Base-by-base conservation (phyloP, 2,113 vertebrate species). In the Cardinalis cardinalis region DNA sequence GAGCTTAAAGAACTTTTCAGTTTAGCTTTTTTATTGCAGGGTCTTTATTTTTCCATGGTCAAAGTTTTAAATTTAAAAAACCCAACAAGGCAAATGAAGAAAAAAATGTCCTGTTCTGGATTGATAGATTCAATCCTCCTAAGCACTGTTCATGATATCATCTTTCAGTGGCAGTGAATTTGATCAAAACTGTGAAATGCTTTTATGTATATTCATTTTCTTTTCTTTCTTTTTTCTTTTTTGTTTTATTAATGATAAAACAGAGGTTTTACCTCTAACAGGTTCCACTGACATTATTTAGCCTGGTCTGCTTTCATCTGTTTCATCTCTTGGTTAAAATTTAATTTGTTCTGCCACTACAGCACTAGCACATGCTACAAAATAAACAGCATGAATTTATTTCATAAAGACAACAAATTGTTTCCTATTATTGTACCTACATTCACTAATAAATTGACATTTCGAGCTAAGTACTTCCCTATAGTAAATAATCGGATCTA, bases 391-490 rank as follows among this genome's bases (percentile, higher is more conserved):
- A 43, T 4, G 0, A 65, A 49, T 2, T 6, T 75, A 34, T 87
- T 52, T 90, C 70, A 71, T 18, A 43, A 60, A 15, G 12, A 29
- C 11, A 90, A 53, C 12, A 77, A 92, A 48, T 24, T 76, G 9
- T 68, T 77, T 88, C 64, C 53, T 71, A 41, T 55, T 75, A 61
- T 51, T 48, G 20, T 53, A 44, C 18, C 15, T 65, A 16, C 32
- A 83, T 65, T 84, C 18, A 7, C 48, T 76, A 93, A 44, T 81
- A 65, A 93, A 31, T 73, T 85, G 51, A 73, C 23, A 51, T 20
- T 72, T 88, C 70, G 12, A 88, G 88, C 48, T 83, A 89, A 89
- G 21, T 91, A 71, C 84, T 93, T 79, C 25, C 74, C 20, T 58
- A 11, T 2, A 84, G 10, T 69, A 91, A 95, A 86, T 58, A 63